phyloP scores from a whole-genome alignment of 2,888 invertebrate species.

The Drepanosiphum platanoidis region DNA sequence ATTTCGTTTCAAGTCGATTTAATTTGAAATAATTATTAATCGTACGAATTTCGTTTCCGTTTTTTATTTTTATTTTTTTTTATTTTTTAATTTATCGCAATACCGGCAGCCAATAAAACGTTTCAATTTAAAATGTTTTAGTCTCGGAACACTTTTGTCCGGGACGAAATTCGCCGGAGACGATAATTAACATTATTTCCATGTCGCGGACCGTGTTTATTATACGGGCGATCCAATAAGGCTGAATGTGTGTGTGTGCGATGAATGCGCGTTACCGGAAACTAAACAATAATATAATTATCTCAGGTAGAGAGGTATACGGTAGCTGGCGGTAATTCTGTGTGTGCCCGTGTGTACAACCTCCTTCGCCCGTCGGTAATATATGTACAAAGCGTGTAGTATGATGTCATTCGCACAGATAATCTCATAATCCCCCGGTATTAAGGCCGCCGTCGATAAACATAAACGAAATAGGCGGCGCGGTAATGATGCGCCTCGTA shows the following conservation, averaged over 20 bases:
- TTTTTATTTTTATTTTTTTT: too few species aligned
- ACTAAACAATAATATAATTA: background rate
- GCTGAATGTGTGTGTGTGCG: background rate
- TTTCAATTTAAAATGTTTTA: too few species aligned
- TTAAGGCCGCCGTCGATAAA: background rate
- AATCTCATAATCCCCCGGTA: background rate
- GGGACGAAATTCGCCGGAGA: too few species aligned
- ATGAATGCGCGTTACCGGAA: background rate
- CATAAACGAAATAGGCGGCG: background rate
- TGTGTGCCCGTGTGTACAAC: background rate
- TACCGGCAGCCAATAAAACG: too few species aligned
- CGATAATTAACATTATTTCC: too few species aligned
- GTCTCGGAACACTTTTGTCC: too few species aligned
- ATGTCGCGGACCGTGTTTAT: background rate
- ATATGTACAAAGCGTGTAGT: background rate
- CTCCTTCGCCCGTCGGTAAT: background rate
- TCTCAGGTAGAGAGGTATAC: background rate
- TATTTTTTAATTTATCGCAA: too few species aligned
- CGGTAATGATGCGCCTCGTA: too few species aligned
- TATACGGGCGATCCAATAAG: too few species aligned
- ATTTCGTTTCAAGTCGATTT: background rate
- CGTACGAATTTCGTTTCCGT: background rate
- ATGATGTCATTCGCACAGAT: background rate
- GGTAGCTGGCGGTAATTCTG: background rate
- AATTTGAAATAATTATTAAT: background rate